These are phyloP conservation scores for Notiomystis cincta DNA, from an alignment of 2,113 vertebrate genomes.

Conservation along the genomic window DNA sequence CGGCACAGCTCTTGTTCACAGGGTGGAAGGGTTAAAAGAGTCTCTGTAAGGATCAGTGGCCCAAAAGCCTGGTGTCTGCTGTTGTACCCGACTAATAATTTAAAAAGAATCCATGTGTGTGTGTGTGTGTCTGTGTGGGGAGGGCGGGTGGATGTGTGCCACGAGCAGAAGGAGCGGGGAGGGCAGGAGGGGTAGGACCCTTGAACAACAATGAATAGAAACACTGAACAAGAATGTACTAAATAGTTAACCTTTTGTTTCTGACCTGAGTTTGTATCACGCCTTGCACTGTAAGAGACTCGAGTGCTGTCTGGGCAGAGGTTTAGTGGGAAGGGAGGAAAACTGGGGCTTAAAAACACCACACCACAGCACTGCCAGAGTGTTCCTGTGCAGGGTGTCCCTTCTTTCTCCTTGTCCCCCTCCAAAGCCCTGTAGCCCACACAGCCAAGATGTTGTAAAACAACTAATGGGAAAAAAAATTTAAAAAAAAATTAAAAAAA, in stretches of 20 bases:
- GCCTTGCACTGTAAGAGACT: constrained; percentile 71
- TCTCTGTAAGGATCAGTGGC: constrained; percentile 24
- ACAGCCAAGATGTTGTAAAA: constrained; percentile 61
- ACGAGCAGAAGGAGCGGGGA: constrained; percentile 46
- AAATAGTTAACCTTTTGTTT: constrained; percentile 72
- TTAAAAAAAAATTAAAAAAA: not conserved
- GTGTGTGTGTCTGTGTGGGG: not conserved
- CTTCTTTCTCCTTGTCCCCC: not conserved
- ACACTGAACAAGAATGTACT: constrained; percentile 68
- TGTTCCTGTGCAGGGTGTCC: not conserved
- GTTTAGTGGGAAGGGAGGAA: not conserved
- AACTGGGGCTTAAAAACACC: not conserved
- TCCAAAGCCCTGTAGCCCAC: constrained; percentile 61
- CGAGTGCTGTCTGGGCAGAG: constrained; percentile 23
- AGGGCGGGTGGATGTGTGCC: constrained; percentile 29
- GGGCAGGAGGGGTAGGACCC: constrained; percentile 23
- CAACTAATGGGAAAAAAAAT: constrained; percentile 40
- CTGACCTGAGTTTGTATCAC: constrained; percentile 91
- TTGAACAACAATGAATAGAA: constrained; percentile 38
- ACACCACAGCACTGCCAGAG: not conserved
- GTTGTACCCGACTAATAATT: constrained; percentile 62
- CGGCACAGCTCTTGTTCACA: not conserved
- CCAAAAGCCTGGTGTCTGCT: constrained; percentile 63
- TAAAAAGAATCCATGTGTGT: not conserved
- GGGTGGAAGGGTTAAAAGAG: constrained; percentile 54